A percentile compares a stretch with the other conserved stretches of the same genome.
These are phyloP conservation scores for Plusia festucae DNA, from an alignment of 2,888 invertebrate species.

Conservation along the genomic window DNA sequence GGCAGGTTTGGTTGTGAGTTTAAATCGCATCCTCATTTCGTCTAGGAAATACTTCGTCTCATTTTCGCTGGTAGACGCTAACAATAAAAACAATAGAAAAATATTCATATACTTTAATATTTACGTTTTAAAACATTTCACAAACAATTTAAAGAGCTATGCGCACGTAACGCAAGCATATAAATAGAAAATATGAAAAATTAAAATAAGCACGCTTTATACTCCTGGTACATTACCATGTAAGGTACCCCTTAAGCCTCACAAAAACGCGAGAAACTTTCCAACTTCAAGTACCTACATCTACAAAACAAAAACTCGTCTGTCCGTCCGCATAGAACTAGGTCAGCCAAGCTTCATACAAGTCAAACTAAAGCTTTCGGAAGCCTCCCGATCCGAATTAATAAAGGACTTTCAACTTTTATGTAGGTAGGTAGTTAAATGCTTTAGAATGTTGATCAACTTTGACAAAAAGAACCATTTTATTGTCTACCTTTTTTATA, in stretches of 20 bases:
- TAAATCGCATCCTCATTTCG: too few relatives aligned
- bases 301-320: constrained; percentile 27
- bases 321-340: constrained; percentile 23
- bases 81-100: too few relatives aligned
- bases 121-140: too few relatives aligned
- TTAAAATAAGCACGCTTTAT: background rate
- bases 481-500: too few relatives aligned
- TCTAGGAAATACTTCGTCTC: too few relatives aligned
- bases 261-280: constrained; percentile 18
- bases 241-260: too few relatives aligned
- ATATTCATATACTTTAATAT: too few relatives aligned
- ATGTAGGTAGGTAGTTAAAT: background rate
- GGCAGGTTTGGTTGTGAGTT: too few relatives aligned
- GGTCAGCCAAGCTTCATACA: constrained; percentile 37
- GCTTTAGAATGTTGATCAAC: background rate
- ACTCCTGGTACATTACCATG: constrained; percentile 12
- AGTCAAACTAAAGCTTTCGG: constrained; percentile 20
- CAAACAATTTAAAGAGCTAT: too few relatives aligned
- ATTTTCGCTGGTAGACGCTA: too few relatives aligned
- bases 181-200: background rate
- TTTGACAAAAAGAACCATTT: background rate
- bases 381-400: constrained; percentile 21
- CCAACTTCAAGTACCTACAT: constrained; percentile 14
- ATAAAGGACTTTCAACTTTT: constrained; percentile 25
- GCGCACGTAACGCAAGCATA: background rate